phyloP scores from a whole-genome alignment of 2,113 vertebrate species.

The Callospermophilus lateralis region DNA sequence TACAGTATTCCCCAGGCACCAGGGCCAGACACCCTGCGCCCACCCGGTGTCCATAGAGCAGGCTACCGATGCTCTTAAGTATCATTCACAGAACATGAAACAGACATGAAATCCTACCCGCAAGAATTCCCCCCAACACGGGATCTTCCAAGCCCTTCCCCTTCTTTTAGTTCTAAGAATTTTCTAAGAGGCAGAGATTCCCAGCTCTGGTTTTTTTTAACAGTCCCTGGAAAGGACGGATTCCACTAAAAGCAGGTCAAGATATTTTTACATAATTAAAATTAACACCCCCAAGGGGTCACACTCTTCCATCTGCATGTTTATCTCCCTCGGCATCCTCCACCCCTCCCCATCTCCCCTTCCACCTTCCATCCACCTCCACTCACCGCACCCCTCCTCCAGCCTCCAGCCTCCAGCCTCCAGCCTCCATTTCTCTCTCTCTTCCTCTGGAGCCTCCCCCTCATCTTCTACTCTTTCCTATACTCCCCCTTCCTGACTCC shows the following conservation, averaged over 20 bases:
- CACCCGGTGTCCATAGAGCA: not conserved
- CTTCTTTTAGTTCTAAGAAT: not conserved
- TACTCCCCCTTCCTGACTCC: not conserved
- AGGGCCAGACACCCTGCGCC: not conserved
- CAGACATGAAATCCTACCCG: not conserved
- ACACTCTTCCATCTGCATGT: not conserved
- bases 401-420: too few species aligned
- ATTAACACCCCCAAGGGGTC: conserved; percentile 5
- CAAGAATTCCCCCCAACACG: not conserved
- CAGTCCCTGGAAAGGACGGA: conserved; percentile 19
- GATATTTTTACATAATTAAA: conserved; percentile 58
- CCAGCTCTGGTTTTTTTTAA: not conserved
- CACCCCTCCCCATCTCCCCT: too few species aligned
- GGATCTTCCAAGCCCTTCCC: not conserved
- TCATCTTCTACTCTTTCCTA: not conserved
- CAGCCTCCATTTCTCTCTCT: too few species aligned
- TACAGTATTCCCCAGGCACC: not conserved
- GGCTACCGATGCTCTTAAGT: not conserved
- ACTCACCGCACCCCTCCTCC: not conserved
- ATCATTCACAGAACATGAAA: not conserved
- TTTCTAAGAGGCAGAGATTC: conserved; percentile 20
- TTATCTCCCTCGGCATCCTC: not conserved
- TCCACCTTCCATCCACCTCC: not conserved
- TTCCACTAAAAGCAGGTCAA: conserved; percentile 56
- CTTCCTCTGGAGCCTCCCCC: not conserved